Conservation (phyloP, 35 echinoderm and acorn worm genomes). For the Heliocidaris tuberculata region DNA sequence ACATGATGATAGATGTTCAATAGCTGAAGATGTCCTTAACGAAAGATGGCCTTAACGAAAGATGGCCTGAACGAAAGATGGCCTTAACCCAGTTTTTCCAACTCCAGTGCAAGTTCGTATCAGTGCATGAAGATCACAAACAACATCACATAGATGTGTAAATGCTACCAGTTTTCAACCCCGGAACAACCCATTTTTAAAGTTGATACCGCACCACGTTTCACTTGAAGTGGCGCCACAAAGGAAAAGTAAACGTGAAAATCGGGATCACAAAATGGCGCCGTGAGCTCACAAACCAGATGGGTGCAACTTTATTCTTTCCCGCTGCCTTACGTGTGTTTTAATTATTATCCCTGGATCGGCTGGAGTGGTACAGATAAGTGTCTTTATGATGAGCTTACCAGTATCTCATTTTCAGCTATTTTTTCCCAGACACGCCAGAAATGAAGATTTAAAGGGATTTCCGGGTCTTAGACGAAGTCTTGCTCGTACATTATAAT, state of each 20-base stretch:
- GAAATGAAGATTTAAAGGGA: neutral
- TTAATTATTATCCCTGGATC: neutral
- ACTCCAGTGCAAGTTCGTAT: too few relatives aligned
- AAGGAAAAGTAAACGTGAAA: neutral
- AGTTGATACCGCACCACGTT: neutral
- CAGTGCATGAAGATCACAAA: neutral
- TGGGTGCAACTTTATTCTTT: neutral
- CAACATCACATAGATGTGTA: neutral
- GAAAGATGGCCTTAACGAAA: neutral
- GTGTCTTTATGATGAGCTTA: neutral
- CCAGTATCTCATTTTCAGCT: neutral
- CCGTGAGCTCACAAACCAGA: neutral
- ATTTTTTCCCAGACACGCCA: neutral
- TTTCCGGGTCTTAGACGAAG: neutral
- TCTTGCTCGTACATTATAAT: too few relatives aligned
- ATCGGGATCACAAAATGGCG: neutral
- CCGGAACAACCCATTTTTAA: neutral
- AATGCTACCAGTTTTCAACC: neutral
- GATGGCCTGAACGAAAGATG: neutral
- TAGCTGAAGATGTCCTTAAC: neutral
- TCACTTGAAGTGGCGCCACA: neutral
- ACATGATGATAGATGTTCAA: neutral
- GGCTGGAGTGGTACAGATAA: neutral
- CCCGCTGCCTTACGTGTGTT: neutral
- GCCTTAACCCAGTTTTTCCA: neutral